Conservation (phyloP, 2,888 invertebrate genomes). For the Polydrusus tereticollis region DNA sequence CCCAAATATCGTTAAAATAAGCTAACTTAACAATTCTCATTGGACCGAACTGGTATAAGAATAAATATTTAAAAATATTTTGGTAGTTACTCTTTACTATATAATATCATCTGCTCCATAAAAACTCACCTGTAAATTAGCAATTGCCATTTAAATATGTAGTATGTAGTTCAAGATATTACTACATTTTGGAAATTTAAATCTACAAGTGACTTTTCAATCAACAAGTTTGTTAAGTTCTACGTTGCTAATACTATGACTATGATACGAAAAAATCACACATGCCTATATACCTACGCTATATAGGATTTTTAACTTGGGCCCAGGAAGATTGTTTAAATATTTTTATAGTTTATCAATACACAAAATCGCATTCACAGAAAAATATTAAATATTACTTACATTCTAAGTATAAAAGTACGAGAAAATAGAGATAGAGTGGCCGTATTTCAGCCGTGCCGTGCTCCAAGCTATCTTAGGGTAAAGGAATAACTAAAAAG, state of each 20-base stretch:
- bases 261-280: slow-evolving; percentile 66
- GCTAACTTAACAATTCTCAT: slow-evolving; percentile 1
- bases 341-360: slow-evolving; percentile 41
- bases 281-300: slow-evolving; percentile 64
- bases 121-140: slow-evolving; percentile 36
- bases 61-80: slow-evolving; percentile 26
- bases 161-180: background rate
- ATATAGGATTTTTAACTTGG: slow-evolving; percentile 67
- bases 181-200: slow-evolving; percentile 9
- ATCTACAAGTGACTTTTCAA: slow-evolving; percentile 32
- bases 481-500: slow-evolving; percentile 37
- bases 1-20: slow-evolving; percentile 10
- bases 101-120: slow-evolving; percentile 38
- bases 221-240: slow-evolving; percentile 51
- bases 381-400: slow-evolving; percentile 52
- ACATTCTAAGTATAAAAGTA: slow-evolving; percentile 61
- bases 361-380: slow-evolving; percentile 45
- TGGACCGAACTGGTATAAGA: slow-evolving; percentile 32
- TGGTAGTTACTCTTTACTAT: slow-evolving; percentile 32
- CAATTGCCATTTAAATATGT: slow-evolving; percentile 16
- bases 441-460: slow-evolving; percentile 59
- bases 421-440: slow-evolving; percentile 50
- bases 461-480: slow-evolving; percentile 53
- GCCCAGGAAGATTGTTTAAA: slow-evolving; percentile 69
- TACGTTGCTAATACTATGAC: slow-evolving; percentile 65